These are phyloP conservation scores for Ylistrum balloti DNA, from an alignment of 1,140 invertebrate genomes.

Conservation along the genomic window DNA sequence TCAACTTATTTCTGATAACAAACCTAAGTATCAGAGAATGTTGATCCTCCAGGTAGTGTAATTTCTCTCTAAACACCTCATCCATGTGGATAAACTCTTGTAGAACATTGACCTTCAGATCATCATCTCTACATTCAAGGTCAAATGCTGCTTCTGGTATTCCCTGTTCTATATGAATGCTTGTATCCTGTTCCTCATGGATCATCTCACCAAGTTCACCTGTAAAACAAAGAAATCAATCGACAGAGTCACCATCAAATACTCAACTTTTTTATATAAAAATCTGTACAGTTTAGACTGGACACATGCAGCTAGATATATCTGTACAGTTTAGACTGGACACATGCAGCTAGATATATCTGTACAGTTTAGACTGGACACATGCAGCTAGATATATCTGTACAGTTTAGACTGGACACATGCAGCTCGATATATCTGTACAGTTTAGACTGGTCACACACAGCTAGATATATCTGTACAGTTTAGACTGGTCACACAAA, in stretches of 20 bases:
- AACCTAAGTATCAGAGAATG: slow-evolving; percentile 73
- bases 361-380: neutral
- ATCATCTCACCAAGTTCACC: slow-evolving; percentile 65
- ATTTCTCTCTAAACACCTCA: slow-evolving; percentile 75
- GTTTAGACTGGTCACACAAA: too few relatives aligned
- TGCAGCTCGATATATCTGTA: too few relatives aligned
- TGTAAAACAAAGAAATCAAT: slow-evolving; percentile 41
- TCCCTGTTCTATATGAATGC: slow-evolving; percentile 69
- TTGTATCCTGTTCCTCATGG: slow-evolving; percentile 47
- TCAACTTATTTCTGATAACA: too few relatives aligned
- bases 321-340: neutral
- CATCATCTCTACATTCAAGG: slow-evolving; percentile 77
- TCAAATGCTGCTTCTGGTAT: slow-evolving; percentile 81
- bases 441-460: too few relatives aligned
- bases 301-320: slow-evolving; percentile 44
- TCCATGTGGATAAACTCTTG: slow-evolving; percentile 80
- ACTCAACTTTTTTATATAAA: too few relatives aligned
- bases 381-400: too few relatives aligned
- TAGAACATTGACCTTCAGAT: slow-evolving; percentile 77
- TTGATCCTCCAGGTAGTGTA: slow-evolving; percentile 72
- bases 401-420: too few relatives aligned
- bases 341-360: neutral
- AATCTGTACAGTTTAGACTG: neutral
- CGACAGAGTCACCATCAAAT: too few relatives aligned
- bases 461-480: too few relatives aligned